A percentile compares a stretch with the other conserved stretches of the same genome.
Conservation (phyloP, 2,888 invertebrate species). For the Eurois occulta region DNA sequence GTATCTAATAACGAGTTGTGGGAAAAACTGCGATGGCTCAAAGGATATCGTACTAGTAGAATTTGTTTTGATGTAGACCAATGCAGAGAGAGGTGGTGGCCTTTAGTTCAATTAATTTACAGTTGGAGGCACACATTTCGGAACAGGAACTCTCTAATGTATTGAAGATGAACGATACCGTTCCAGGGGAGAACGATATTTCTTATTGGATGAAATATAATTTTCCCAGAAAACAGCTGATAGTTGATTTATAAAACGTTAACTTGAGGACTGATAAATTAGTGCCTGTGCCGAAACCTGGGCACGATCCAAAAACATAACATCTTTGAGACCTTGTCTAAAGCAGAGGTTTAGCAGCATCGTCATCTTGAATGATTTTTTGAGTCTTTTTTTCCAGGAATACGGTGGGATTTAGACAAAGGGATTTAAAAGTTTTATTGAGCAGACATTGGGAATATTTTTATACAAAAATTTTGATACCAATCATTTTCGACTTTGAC, state of each 20-base stretch:
- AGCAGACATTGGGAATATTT: neutral
- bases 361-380: neutral
- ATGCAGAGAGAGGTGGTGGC: neutral
- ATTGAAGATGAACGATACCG: neutral
- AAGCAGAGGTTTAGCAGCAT: no score
- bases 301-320: neutral
- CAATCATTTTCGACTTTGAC: neutral
- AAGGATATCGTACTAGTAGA: conserved; percentile 1
- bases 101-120: neutral
- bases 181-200: neutral
- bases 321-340: conserved; percentile 6
- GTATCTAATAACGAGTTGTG: neutral
- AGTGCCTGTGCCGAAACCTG: conserved; percentile 8
- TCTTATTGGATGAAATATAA: neutral
- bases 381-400: neutral
- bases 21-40: neutral
- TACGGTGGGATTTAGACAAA: neutral
- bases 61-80: neutral
- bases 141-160: neutral
- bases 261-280: neutral
- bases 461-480: neutral
- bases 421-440: neutral
- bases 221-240: neutral
- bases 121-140: conserved; percentile 5
- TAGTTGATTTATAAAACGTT: neutral